Conservation (phyloP, 1,140 invertebrate genomes). For the Heliconius nattereri region DNA sequence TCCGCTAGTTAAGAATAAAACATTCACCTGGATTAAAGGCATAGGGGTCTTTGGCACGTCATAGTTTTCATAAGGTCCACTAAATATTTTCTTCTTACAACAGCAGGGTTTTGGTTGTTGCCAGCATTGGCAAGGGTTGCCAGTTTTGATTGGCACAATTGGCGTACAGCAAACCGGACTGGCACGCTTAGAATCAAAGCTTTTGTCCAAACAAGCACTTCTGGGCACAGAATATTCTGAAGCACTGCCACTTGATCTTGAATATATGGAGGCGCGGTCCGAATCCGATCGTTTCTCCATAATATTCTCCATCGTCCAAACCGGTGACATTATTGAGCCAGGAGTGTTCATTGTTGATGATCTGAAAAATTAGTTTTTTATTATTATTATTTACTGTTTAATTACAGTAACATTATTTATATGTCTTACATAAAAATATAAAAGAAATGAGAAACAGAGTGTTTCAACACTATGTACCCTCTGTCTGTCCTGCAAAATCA, state of each 20-base stretch:
- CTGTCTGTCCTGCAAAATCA: no score
- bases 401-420: no score
- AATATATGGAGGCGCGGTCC: constrained; percentile 81
- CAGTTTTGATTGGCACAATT: constrained; percentile 67
- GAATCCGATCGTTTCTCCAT: constrained; percentile 76
- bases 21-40: constrained; percentile 81
- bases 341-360: constrained; percentile 82
- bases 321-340: constrained; percentile 79
- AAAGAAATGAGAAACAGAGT: no score
- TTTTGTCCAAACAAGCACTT: constrained; percentile 67
- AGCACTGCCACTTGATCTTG: constrained; percentile 80
- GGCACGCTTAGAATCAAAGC: constrained; percentile 68
- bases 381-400: no score
- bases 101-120: constrained; percentile 66
- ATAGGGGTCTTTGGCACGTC: constrained; percentile 86
- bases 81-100: constrained; percentile 72
- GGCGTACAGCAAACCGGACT: constrained; percentile 72
- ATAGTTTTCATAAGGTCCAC: constrained; percentile 88
- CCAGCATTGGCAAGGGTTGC: constrained; percentile 64
- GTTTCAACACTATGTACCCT: no score
- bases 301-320: constrained; percentile 84
- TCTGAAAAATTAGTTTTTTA: constrained; percentile 44
- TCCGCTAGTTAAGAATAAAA: no score
- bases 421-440: no score
- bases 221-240: constrained; percentile 82